phyloP scores from a whole-genome alignment of 2,797 vertebrate species.

The Melanotaenia nigrans region DNA sequence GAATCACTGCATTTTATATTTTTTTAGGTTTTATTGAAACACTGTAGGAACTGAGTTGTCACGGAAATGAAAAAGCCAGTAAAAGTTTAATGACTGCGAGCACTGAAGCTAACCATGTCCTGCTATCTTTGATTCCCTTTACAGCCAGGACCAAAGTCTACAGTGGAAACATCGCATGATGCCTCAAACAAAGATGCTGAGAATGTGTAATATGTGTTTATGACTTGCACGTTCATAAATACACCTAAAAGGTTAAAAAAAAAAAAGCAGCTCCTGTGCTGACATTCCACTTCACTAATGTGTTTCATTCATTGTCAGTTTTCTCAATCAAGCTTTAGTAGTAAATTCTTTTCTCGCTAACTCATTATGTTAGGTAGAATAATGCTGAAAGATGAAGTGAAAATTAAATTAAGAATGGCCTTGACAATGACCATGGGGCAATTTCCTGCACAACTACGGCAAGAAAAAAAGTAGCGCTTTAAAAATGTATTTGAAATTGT shows the following conservation, averaged over 20 bases:
- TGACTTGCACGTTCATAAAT: neutral
- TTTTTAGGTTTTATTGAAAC: neutral
- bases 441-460: neutral
- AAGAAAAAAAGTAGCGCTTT: neutral
- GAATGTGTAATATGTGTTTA: neutral
- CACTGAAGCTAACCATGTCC: too few relatives aligned
- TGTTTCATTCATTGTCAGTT: neutral
- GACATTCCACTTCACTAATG: neutral
- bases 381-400: neutral
- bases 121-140: too few relatives aligned
- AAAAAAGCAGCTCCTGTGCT: neutral
- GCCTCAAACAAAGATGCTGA: neutral
- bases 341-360: neutral
- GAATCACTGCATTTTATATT: neutral
- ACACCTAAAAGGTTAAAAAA: neutral
- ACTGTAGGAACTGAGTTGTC: too few relatives aligned
- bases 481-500: neutral
- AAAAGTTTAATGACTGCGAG: too few relatives aligned
- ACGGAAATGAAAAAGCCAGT: too few relatives aligned
- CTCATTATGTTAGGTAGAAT: neutral
- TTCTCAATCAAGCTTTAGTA: neutral
- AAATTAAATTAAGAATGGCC: neutral
- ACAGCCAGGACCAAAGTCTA: too few relatives aligned
- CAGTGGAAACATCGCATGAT: neutral
- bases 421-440: neutral